A percentile compares a stretch with the other conserved stretches of the same genome.
Conservation (phyloP, 2,797 vertebrate species). For the Enteromius thamalakanensis region DNA sequence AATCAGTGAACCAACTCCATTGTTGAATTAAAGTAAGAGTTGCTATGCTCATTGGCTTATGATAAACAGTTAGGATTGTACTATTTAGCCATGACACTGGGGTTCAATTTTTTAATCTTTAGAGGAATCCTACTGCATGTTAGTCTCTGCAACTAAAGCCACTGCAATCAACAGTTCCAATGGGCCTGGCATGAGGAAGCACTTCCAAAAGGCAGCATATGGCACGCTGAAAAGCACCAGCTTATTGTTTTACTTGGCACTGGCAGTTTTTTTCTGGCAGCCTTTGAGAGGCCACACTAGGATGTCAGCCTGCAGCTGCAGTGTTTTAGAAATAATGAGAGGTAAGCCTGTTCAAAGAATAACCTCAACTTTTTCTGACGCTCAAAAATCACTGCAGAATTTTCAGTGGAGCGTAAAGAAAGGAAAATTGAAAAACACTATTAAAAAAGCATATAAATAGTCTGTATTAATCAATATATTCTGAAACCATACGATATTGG, state of each 20-base stretch:
- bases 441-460: not conserved
- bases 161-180: slow-evolving; percentile 44
- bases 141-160: slow-evolving; percentile 42
- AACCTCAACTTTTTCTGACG: slow-evolving; percentile 38
- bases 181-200: slow-evolving; percentile 42
- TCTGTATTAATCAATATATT: not conserved
- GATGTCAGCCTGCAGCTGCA: slow-evolving; percentile 42
- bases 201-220: slow-evolving; percentile 64
- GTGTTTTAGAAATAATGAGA: slow-evolving; percentile 44
- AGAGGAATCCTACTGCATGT: slow-evolving; percentile 24
- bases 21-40: slow-evolving; percentile 54
- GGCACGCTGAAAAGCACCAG: slow-evolving; percentile 62
- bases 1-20: slow-evolving; percentile 32
- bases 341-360: slow-evolving; percentile 11
- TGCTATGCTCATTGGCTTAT: slow-evolving; percentile 48
- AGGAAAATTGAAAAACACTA: not conserved
- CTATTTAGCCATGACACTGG: not conserved
- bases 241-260: slow-evolving; percentile 43
- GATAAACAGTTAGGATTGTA: slow-evolving; percentile 47
- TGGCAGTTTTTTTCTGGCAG: slow-evolving; percentile 33
- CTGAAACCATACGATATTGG: not conserved
- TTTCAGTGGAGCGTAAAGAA: slow-evolving; percentile 12
- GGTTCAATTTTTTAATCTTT: not conserved
- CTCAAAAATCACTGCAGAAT: slow-evolving; percentile 22
- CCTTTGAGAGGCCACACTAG: slow-evolving; percentile 10